phyloP scores from a whole-genome alignment of 2,797 vertebrate genomes.

The Zenarchopterus dispar region DNA sequence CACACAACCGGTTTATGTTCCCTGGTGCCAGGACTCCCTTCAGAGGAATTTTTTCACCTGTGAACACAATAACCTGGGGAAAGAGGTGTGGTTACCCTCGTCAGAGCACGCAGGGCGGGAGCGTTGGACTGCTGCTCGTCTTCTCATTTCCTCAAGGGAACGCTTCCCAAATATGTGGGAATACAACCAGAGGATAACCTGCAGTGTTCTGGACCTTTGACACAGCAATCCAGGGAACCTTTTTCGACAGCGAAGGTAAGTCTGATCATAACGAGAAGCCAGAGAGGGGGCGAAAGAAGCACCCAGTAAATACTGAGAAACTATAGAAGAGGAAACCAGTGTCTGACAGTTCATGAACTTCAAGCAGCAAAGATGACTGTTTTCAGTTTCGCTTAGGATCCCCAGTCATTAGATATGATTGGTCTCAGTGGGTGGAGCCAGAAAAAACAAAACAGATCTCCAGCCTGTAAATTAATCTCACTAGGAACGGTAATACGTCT shows the following conservation, averaged over 20 bases:
- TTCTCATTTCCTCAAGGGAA: conserved; percentile 68
- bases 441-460: neutral
- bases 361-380: neutral
- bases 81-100: conserved; percentile 58
- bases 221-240: conserved; percentile 11
- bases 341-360: neutral
- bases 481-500: neutral
- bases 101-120: conserved; percentile 34
- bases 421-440: conserved; percentile 9
- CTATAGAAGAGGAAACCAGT: conserved; percentile 7
- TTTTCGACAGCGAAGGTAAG: conserved; percentile 52
- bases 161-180: conserved; percentile 47
- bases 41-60: conserved; percentile 59
- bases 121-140: conserved; percentile 25
- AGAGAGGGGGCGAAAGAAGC: neutral
- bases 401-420: conserved; percentile 18
- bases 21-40: conserved; percentile 22
- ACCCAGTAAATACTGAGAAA: conserved; percentile 3
- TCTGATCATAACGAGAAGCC: neutral
- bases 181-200: conserved; percentile 19
- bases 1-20: conserved; percentile 47
- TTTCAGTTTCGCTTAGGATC: conserved; percentile 9
- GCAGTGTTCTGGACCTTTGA: conserved; percentile 30
- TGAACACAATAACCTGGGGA: conserved; percentile 44
- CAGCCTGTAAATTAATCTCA: neutral